phyloP scores from a whole-genome alignment of 2,888 invertebrate species.

The Polyommatus iphigenia region DNA sequence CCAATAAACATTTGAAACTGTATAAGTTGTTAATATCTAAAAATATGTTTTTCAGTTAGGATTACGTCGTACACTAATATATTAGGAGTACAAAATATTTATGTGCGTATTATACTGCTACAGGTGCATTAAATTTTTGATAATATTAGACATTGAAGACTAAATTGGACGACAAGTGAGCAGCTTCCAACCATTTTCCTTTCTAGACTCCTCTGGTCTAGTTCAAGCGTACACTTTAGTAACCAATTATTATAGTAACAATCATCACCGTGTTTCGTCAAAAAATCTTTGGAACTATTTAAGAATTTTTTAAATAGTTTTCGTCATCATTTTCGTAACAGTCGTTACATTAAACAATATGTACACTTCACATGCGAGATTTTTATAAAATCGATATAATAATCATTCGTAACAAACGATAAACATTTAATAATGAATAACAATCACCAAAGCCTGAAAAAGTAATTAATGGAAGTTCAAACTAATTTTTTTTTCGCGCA shows the following conservation, averaged over 20 bases:
- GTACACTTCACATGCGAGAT: not conserved
- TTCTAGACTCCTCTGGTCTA: not conserved
- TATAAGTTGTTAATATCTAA: constrained; percentile 22
- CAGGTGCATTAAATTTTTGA: constrained; percentile 11
- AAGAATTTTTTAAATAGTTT: not conserved
- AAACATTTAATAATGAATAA: constrained; percentile 30
- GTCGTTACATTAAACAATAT: not conserved
- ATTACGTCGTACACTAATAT: constrained; percentile 2
- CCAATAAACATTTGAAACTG: constrained; percentile 16
- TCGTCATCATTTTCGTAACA: not conserved
- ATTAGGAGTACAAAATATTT: constrained; percentile 2
- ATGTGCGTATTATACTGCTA: constrained; percentile 25
- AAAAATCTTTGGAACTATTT: not conserved
- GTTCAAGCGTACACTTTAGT: not conserved
- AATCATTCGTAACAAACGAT: constrained; percentile 20
- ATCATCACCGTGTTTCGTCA: not conserved
- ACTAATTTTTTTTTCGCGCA: not conserved
- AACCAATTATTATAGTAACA: not conserved
- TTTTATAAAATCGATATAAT: constrained; percentile 23
- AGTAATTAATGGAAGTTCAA: not conserved
- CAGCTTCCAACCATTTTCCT: not conserved
- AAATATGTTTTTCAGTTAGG: constrained; percentile 17
- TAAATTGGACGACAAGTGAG: constrained; percentile 28
- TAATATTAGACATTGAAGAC: constrained; percentile 4
- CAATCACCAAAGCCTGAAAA: constrained; percentile 16